Conservation (phyloP, 1,140 invertebrate genomes). For the Aphidius ervi region DNA sequence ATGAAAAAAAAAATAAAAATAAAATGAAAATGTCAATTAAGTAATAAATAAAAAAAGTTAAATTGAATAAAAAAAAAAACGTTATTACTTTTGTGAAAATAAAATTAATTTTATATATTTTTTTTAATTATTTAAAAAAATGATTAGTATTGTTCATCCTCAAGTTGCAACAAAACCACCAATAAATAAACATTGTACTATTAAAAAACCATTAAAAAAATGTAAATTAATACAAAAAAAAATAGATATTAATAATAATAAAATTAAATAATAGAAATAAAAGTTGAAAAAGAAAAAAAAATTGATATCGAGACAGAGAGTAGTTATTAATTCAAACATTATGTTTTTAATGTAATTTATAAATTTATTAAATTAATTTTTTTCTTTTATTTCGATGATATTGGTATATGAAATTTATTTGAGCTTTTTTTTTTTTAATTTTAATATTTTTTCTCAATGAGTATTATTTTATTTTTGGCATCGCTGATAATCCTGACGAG, state of each 20-base stretch:
- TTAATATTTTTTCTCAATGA: too few relatives aligned
- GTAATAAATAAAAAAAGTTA: too few relatives aligned
- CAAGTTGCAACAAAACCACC: conserved; percentile 29
- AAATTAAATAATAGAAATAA: not conserved
- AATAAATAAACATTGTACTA: conserved; percentile 10
- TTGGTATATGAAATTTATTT: too few relatives aligned
- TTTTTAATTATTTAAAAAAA: conserved; percentile 1
- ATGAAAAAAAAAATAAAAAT: too few relatives aligned
- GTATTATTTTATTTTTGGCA: not conserved
- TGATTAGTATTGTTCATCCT: conserved; percentile 33
- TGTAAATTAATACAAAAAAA: conserved; percentile 5
- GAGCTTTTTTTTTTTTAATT: too few relatives aligned
- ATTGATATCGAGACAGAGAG: not conserved
- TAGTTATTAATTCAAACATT: conserved; percentile 2
- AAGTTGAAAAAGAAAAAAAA: not conserved
- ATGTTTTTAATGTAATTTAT: too few relatives aligned
- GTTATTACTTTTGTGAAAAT: too few relatives aligned
- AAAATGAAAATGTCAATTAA: too few relatives aligned
- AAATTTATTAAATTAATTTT: too few relatives aligned
- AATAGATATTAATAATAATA: conserved; percentile 3
- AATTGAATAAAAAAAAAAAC: too few relatives aligned
- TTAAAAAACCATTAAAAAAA: conserved; percentile 15
- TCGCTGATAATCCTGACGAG: conserved; percentile 7
- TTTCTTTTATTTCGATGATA: too few relatives aligned
- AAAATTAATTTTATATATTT: too few relatives aligned